Evolutionary conservation across 2,888 invertebrate species (phyloP).

Genomic region (Sabellastarte sp.): DNA sequence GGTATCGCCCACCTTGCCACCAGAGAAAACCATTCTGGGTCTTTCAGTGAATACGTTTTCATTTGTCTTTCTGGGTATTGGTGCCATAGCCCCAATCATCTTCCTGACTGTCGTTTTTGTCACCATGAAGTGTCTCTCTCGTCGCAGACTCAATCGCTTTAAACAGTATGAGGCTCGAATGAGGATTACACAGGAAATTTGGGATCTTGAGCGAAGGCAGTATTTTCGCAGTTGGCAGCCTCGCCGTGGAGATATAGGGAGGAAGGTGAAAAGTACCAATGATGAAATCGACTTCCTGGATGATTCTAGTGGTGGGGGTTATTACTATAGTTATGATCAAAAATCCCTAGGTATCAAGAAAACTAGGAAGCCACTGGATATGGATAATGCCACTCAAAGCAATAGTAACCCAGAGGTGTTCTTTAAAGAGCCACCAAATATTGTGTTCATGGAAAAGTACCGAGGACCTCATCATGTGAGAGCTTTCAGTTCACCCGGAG

Average conservation of each 20-base stretch:
- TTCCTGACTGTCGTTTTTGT: constrained; percentile 22
- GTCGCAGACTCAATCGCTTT: constrained; percentile 8
- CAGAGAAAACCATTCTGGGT: constrained; percentile 22
- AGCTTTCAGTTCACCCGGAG: neutral
- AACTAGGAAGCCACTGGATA: neutral
- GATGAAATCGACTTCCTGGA: neutral
- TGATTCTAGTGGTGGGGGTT: neutral
- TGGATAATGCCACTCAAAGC: constrained; percentile 6
- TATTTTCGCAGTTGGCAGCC: neutral
- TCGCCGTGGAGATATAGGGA: neutral
- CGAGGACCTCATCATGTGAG: neutral
- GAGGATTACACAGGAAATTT: constrained; percentile 9
- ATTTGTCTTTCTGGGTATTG: constrained; percentile 27
- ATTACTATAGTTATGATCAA: neutral
- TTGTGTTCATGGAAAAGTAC: neutral
- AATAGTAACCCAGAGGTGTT: constrained; percentile 26
- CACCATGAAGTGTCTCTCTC: constrained; percentile 20
- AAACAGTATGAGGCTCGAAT: constrained; percentile 6
- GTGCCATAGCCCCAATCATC: constrained; percentile 23
- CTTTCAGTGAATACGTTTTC: constrained; percentile 25
- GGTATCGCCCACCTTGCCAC: no score
- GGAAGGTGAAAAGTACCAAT: neutral
- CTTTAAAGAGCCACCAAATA: constrained; percentile 12
- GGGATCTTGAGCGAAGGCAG: constrained; percentile 14
- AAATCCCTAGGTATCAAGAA: neutral